phyloP scores from a whole-genome alignment of 2,888 invertebrate species.

The Andrena fulva region DNA sequence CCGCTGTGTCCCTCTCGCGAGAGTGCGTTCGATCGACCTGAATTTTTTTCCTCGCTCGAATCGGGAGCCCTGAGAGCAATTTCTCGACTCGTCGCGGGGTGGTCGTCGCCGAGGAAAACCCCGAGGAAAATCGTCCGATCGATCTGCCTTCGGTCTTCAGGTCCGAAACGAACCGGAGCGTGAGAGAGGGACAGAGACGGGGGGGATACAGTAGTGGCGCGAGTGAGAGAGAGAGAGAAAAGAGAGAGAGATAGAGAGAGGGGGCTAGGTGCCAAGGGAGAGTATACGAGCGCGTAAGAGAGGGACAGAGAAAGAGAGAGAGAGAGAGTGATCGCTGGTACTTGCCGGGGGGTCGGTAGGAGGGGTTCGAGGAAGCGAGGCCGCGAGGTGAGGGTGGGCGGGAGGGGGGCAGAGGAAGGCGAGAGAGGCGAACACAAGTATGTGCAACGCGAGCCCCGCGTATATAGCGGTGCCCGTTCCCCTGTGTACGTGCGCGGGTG shows the following conservation, averaged over 20 bases:
- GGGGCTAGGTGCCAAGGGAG: constrained; percentile 31
- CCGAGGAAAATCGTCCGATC: constrained; percentile 84
- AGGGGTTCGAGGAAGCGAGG: constrained; percentile 52
- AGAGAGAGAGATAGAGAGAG: constrained; percentile 37
- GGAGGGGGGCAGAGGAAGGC: constrained; percentile 48
- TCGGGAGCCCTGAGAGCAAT: constrained; percentile 78
- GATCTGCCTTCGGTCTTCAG: constrained; percentile 84
- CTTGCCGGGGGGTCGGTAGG: constrained; percentile 50
- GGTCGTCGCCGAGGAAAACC: constrained; percentile 83
- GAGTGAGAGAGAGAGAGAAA: constrained; percentile 39
- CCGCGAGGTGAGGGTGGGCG: constrained; percentile 33
- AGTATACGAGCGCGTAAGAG: constrained; percentile 31
- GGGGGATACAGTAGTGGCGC: background rate
- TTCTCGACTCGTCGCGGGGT: constrained; percentile 82
- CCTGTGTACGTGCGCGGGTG: constrained; percentile 79
- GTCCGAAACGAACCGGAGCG: constrained; percentile 79
- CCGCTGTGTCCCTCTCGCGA: constrained; percentile 65
- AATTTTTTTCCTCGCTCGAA: constrained; percentile 75
- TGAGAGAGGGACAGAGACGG: constrained; percentile 41
- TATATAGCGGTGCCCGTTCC: constrained; percentile 69
- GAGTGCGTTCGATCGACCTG: constrained; percentile 76
- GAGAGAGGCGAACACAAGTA: constrained; percentile 74
- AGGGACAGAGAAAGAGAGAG: constrained; percentile 30
- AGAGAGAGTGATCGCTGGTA: constrained; percentile 55
- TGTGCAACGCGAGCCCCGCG: constrained; percentile 76